Evolutionary conservation across 2,888 invertebrate species (phyloP).

Genomic region (Drosophila setosimentum): DNA sequence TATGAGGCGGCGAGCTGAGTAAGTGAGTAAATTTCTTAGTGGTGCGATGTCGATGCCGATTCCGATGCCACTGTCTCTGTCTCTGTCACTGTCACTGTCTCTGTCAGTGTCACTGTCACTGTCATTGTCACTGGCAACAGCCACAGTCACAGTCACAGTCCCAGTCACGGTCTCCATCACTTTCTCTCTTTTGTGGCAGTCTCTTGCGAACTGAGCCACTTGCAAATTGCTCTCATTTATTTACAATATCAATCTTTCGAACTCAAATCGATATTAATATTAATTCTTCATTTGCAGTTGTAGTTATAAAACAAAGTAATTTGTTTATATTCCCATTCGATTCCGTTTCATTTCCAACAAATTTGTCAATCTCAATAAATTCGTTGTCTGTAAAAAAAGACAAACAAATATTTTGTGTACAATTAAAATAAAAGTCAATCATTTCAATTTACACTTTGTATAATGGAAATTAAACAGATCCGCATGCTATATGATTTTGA

Average conservation of each 20-base stretch:
- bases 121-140: neutral
- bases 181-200: slow-evolving; percentile 24
- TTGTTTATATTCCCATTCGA: neutral
- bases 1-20: slow-evolving; percentile 68
- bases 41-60: slow-evolving; percentile 4
- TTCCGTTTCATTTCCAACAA: neutral
- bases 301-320: too few species aligned
- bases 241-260: slow-evolving; percentile 1
- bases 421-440: neutral
- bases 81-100: neutral
- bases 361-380: neutral
- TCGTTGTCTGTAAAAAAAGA: too few species aligned
- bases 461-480: neutral
- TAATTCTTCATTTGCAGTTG: too few species aligned
- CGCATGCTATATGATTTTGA: neutral
- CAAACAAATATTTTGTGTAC: too few species aligned
- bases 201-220: slow-evolving; percentile 34
- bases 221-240: slow-evolving; percentile 1
- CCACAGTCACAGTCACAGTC: neutral
- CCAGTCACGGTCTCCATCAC: slow-evolving; percentile 10
- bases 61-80: neutral
- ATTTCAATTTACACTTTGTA: neutral
- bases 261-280: neutral
- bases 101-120: neutral
- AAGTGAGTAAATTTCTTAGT: slow-evolving; percentile 32